Conservation (phyloP, 2,888 invertebrate genomes). For the Drosophila birchii region DNA sequence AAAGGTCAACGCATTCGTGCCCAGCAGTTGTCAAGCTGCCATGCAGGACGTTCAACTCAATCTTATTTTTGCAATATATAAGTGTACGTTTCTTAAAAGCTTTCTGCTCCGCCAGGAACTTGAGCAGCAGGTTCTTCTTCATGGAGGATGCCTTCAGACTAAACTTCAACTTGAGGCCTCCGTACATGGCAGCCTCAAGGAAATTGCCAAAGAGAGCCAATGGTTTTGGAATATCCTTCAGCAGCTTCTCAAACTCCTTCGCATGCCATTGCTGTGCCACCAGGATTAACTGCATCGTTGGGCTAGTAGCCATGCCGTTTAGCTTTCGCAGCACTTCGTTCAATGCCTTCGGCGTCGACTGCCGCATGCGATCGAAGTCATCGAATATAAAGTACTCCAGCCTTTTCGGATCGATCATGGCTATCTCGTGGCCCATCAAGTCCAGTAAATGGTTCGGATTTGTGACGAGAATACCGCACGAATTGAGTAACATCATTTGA, state of each 20-base stretch:
- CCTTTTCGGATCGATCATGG: slow-evolving; percentile 30
- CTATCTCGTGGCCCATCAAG: slow-evolving; percentile 25
- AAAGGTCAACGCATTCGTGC: slow-evolving; percentile 37
- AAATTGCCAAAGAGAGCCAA: slow-evolving; percentile 64
- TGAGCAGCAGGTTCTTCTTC: slow-evolving; percentile 41
- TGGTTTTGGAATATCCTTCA: slow-evolving; percentile 27
- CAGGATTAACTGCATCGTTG: slow-evolving; percentile 46
- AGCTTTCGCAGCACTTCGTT: slow-evolving; percentile 21
- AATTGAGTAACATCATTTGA: slow-evolving; percentile 38
- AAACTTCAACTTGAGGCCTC: slow-evolving; percentile 40
- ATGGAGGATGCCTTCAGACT: background rate
- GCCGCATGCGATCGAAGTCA: slow-evolving; percentile 56
- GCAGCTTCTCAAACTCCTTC: slow-evolving; percentile 17
- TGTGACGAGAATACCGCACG: slow-evolving; percentile 62
- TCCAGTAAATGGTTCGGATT: slow-evolving; percentile 39
- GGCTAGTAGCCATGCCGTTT: background rate
- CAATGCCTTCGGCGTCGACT: background rate
- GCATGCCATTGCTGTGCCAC: slow-evolving; percentile 60
- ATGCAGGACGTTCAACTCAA: slow-evolving; percentile 34
- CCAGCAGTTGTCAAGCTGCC: slow-evolving; percentile 17
- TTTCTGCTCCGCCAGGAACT: slow-evolving; percentile 17
- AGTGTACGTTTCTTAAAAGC: slow-evolving; percentile 26
- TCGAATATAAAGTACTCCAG: slow-evolving; percentile 57
- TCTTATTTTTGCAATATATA: slow-evolving; percentile 46
- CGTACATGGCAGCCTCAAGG: slow-evolving; percentile 62